phyloP scores from a whole-genome alignment of 1,140 invertebrate genomes.

The Saxidomus purpurata region DNA sequence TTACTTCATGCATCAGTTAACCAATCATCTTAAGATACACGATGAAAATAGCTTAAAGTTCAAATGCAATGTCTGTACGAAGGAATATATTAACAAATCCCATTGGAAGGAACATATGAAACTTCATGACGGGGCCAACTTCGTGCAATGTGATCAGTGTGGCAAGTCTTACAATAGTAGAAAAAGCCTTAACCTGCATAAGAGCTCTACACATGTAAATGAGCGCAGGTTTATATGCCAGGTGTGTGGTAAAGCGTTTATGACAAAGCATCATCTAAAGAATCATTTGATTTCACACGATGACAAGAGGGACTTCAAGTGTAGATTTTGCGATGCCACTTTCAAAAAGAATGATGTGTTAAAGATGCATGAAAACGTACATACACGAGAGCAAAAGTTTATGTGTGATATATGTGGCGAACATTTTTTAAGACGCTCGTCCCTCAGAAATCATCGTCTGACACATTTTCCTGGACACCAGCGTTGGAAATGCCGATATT shows the following conservation, averaged over 20 bases:
- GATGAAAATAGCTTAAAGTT: conserved; percentile 19
- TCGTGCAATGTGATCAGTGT: conserved; percentile 28
- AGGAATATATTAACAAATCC: conserved; percentile 11
- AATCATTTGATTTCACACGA: conserved; percentile 29
- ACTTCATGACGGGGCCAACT: conserved; percentile 22
- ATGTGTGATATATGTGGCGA: conserved; percentile 29
- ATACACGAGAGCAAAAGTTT: conserved; percentile 11
- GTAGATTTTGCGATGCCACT: conserved; percentile 12
- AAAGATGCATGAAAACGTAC: conserved; percentile 41
- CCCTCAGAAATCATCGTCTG: conserved; percentile 18
- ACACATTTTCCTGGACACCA: not conserved
- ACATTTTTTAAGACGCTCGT: conserved; percentile 12
- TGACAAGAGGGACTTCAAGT: conserved; percentile 8
- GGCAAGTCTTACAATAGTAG: conserved; percentile 20
- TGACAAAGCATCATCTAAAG: conserved; percentile 35
- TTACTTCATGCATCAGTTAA: conserved; percentile 5
- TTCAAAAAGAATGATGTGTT: conserved; percentile 21
- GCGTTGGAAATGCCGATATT: conserved; percentile 33
- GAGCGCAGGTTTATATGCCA: conserved; percentile 12
- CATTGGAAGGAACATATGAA: conserved; percentile 35
- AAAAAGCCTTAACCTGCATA: conserved; percentile 18
- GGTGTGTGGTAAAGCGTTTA: conserved; percentile 19
- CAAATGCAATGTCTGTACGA: conserved; percentile 20
- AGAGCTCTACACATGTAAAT: not conserved
- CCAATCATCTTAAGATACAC: conserved; percentile 2